Percentiles rank a stretch among this genome's conserved stretches.
phyloP scores from a whole-genome alignment of 2,888 invertebrate genomes.

The Malacosoma neustria region DNA sequence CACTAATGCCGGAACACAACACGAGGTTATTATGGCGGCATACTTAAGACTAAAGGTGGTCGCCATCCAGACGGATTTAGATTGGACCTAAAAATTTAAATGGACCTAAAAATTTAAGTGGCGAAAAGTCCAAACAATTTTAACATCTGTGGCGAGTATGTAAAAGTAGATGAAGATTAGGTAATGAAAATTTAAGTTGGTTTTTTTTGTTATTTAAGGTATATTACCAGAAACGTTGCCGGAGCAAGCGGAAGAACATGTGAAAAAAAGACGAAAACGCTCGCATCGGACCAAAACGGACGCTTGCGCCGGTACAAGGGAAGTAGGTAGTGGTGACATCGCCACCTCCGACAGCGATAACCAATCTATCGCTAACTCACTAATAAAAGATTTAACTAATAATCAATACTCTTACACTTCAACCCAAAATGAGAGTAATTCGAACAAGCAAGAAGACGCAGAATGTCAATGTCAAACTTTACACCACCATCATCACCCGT shows the following conservation, averaged over 20 bases:
- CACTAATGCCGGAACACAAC: too few species aligned
- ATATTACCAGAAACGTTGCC: constrained; percentile 36
- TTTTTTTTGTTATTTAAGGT: constrained; percentile 16
- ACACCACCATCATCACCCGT: constrained; percentile 20
- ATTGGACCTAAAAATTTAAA: too few species aligned
- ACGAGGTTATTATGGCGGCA: too few species aligned
- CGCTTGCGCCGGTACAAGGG: constrained; percentile 45
- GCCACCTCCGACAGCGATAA: constrained; percentile 13
- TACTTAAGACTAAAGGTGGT: too few species aligned
- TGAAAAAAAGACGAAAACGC: constrained; percentile 27
- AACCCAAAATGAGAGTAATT: constrained; percentile 20
- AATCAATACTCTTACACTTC: constrained; percentile 26
- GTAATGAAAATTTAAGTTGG: not conserved
- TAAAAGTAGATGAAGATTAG: not conserved
- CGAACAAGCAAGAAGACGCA: not conserved
- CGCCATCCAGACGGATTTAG: too few species aligned
- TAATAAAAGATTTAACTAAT: constrained; percentile 35
- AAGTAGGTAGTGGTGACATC: constrained; percentile 30
- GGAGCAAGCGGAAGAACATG: constrained; percentile 15
- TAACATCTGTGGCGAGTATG: too few species aligned
- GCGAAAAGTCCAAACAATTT: too few species aligned
- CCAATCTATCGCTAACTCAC: constrained; percentile 25
- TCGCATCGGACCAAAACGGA: constrained; percentile 51
- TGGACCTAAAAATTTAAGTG: too few species aligned
- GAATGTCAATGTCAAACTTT: constrained; percentile 22